Base-by-base conservation (phyloP, 37 sponge, comb jelly and placozoan genomes). In the Halisarca cf. caerulea region DNA sequence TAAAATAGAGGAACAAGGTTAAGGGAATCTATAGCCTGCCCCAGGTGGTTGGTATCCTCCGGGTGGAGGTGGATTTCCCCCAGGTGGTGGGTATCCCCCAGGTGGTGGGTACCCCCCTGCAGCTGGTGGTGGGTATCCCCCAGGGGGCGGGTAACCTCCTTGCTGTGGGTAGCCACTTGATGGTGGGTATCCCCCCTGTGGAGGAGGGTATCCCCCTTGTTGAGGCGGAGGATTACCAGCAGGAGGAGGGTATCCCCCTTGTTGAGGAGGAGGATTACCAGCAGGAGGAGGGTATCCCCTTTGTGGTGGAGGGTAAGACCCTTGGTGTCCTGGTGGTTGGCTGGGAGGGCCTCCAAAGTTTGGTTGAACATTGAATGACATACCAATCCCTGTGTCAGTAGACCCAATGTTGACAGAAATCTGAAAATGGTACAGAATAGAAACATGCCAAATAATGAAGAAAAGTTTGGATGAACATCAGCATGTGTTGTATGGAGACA, bases 231-330 rank as follows among this genome's bases (percentile, higher is more conserved):
- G 36, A 79, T 66, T 15, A 85, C 85, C 4, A 85, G 85, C 37
- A 80, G 85, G 37, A 14, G 51, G 51, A 14, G 51, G 51, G 51
- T 47, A 11, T 79, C 90, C 40, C 85, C 90, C 90, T 79, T 86
- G 58, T 85, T 78, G 90, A 78, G 85, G 32, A 85, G 79, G 40
- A 64, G 39, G 23, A 88, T 85, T 3, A 70, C 77, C 78, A 54
- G 54, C 15, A 35, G 71, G 64, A 7, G 64, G 64, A 62, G 64
- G 64, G 64, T 62, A 62, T 62, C 64, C 64, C 25, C 64, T 23
- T 28, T 62, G 64, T 15, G 9, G 64, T n/a, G 64, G 64, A 20
- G 64, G 64, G 64, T 62, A 62, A 62, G 9, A 20, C 64, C 64
- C 64, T 30, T n/a, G 64, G 7, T 23, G 18, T 5, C 64, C 64